Base-by-base conservation (phyloP, 1,140 invertebrate genomes). In the Agrilus planipennis region DNA sequence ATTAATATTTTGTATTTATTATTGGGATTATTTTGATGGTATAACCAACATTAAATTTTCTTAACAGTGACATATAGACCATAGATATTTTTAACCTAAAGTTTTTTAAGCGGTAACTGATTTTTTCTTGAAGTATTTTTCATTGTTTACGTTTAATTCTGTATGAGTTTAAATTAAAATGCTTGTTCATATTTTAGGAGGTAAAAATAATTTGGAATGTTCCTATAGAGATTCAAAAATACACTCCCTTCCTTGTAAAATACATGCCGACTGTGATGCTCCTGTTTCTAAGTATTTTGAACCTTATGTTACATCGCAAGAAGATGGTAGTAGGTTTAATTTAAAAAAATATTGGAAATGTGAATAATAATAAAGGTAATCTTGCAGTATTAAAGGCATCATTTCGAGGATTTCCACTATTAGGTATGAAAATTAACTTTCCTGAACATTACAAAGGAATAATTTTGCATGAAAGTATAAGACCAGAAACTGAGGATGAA, bases 241-340 rank as follows among this genome's bases (percentile, higher is more conserved):
- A 2, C 84, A 89, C 59, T 77, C 75, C 34, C 66, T 89, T 41
- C 84, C 84, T 2, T 85, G 77, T 53, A 77, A 79, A 65, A 77
- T 89, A 35, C 62, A 79, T 40, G 70, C 70, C 4, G 70, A 84
- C 49, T 81, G 78, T 29, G 54, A 69, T 11, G 79, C 81, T 0
- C 77, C 82, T 47, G 76, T 86, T 20, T 64, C 72, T 0, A 64
- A 71, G 31, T 85, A 75, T 60, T 87, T 87, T 52, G 69, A 74
- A 40, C 69, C 74, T 2, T 77, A 75, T 34, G 69, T 73, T 18
- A 65, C 67, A 20, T 63, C 64, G 32, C 60, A 65, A 16, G 55
- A 63, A 3, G 52, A 64, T 29, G 51, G 62, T 43, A 43, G 46
- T 51, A 41, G 36, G 17, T 49, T 32, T 21, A 2, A 41, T 42